A percentile compares a stretch with the other conserved stretches of the same genome.
These are phyloP conservation scores for Hylia prasina DNA, from an alignment of 2,113 vertebrate genomes.

Conservation along the genomic window DNA sequence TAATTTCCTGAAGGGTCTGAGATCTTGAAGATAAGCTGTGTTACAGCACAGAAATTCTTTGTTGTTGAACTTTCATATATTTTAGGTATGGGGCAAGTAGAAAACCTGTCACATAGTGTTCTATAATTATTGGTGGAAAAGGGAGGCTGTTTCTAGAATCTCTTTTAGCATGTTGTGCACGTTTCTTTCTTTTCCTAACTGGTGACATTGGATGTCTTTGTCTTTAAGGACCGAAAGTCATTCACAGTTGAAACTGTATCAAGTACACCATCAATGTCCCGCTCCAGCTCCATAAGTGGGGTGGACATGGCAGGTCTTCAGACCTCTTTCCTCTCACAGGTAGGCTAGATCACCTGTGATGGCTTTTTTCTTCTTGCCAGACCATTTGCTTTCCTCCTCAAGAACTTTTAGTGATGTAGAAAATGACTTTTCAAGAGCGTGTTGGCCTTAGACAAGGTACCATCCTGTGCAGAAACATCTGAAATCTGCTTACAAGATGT, in stretches of 20 bases:
- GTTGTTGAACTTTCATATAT: neutral
- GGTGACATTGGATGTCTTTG: neutral
- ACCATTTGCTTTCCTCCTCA: neutral
- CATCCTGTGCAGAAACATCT: neutral
- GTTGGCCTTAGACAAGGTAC: neutral
- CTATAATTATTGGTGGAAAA: neutral
- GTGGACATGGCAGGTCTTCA: slow-evolving; percentile 85
- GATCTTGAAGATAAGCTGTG: neutral
- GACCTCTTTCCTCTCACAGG: slow-evolving; percentile 86
- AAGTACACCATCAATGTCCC: slow-evolving; percentile 89
- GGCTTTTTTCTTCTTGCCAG: neutral
- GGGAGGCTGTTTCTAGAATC: neutral
- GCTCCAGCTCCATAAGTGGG: slow-evolving; percentile 93
- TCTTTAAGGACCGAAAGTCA: slow-evolving; percentile 82
- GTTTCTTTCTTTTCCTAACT: neutral
- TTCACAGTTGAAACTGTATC: slow-evolving; percentile 78
- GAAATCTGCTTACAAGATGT: neutral
- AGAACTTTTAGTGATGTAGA: neutral
- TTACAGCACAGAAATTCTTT: neutral
- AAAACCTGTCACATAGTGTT: neutral
- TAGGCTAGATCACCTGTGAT: slow-evolving; percentile 17
- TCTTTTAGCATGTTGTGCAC: neutral
- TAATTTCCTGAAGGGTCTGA: neutral
- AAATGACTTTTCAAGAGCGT: neutral
- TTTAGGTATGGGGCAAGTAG: neutral